These are phyloP conservation scores for Drosophila colorata DNA, from an alignment of 2,888 invertebrate species.

Conservation along the genomic window DNA sequence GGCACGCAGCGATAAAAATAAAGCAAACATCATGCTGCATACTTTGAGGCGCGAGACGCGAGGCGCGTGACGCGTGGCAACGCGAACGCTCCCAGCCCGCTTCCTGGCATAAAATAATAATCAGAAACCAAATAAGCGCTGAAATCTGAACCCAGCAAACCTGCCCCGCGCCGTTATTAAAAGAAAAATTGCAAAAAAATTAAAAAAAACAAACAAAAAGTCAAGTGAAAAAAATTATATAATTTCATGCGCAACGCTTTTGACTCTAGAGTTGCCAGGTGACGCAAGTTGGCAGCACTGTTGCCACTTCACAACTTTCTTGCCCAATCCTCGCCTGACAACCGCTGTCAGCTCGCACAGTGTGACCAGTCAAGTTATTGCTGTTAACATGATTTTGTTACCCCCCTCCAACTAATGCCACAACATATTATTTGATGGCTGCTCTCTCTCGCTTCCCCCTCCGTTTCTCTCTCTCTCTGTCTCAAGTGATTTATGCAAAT, in stretches of 20 bases:
- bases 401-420: slow-evolving; percentile 18
- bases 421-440: slow-evolving; percentile 34
- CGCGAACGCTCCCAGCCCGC: slow-evolving; percentile 13
- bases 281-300: slow-evolving; percentile 21
- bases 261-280: slow-evolving; percentile 51
- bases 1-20: slow-evolving; percentile 67
- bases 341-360: slow-evolving; percentile 15
- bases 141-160: slow-evolving; percentile 67
- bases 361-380: slow-evolving; percentile 26
- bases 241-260: slow-evolving; percentile 68
- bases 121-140: slow-evolving; percentile 77
- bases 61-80: slow-evolving; percentile 65
- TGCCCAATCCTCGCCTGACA: slow-evolving; percentile 1
- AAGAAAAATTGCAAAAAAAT: slow-evolving; percentile 64
- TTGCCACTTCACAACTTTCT: slow-evolving; percentile 1
- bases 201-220: slow-evolving; percentile 17
- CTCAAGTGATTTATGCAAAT: slow-evolving; percentile 56
- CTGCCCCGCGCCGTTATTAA: slow-evolving; percentile 64
- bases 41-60: slow-evolving; percentile 73
- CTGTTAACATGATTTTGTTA: slow-evolving; percentile 7
- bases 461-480: background rate
- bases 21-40: slow-evolving; percentile 73
- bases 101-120: slow-evolving; percentile 78
- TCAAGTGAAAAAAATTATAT: slow-evolving; percentile 53
- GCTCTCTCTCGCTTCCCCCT: background rate